Base-by-base conservation (phyloP, 2,113 vertebrate genomes). In the Saimiri boliviensis region DNA sequence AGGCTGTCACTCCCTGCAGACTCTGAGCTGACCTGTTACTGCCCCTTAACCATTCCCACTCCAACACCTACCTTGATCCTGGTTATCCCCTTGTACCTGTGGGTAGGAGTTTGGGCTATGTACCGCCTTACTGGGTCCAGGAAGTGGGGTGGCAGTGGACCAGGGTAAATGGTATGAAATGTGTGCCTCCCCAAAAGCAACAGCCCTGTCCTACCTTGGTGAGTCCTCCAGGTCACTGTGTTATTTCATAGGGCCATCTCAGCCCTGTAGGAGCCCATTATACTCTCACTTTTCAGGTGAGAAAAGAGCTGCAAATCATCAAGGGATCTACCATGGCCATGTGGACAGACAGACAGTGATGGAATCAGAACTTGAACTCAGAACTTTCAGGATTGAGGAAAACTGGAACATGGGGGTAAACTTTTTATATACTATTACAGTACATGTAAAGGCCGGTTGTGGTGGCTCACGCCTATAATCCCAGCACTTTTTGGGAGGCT, bases 281-380 rank as follows among this genome's bases (percentile, higher is more conserved):
- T 56, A 32, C 20, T 45, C 73, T 91, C 73, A 32, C 83, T 91
- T 95, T 52, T 91, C 45, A 84, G n/a, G 21, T 93, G 58, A 95
- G 66, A 83, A 74, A 71, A 79, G 70, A 87, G 45, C 79, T 32
- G 66, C 16, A 93, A 70, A 47, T 37, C 52, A 77, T 86, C 11
- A 56, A 14, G 80, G 23, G 37, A 45, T 45, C 17, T 40, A 23
- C 40, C 63, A 30, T 49, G 58, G 37, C 40, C 16, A 37, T 20
- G 8, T 45, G 21, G 16, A 74, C 70, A 40, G 16, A 74, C 70
- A 40, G 10, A 80, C 47, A 85, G 30, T 83, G 54, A 9, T 91
- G 13, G 21, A 79, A 37, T n/a, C 27, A 89, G 56, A 49, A 91
- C 60, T 95, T 93, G 45, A 89, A 86, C 14, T 56, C 42, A 79